Base-by-base conservation (phyloP, 2,888 invertebrate genomes). In the Rhagium mordax region DNA sequence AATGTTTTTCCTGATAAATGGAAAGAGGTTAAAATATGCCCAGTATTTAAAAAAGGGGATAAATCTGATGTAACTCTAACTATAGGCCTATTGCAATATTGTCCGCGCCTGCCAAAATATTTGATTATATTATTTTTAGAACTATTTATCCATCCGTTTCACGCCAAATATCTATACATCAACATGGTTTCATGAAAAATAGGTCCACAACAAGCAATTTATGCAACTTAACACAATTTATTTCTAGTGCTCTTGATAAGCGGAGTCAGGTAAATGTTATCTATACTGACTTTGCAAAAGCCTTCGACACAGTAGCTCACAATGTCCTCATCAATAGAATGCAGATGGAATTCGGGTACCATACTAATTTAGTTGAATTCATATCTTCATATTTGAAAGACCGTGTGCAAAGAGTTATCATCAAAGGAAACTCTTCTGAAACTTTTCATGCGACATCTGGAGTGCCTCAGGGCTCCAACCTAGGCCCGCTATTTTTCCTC, bases 41-140 rank as follows among this genome's bases (percentile, higher is more conserved):
- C 59, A 27, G 29, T 59, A 8, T 27, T 27, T 13, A 27, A 59
- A 13, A 59, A 59, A 59, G 18, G 29, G n/a, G 59, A 59, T 13
- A 59, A 59, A 59, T 29, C 29, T 13, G n/a, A 59, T 27, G 18
- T 59, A 27, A 7, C 29, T n/a, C n/a, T 7, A 59, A 59, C 27
- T 59, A 59, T 18, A 59, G 59, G n/a, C 29, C 59, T 15, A 33
- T 59, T n/a, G 59, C n/a, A 27, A 33, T 24, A 33, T 59, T 59
- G 16, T 59, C 59, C 3, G 27, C 27, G 33, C 29, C 59, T 16
- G 59, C 59, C 13, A 59, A 59, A 21, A 6, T 59, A 29, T 59
- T 59, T 21, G 59, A 59, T 13, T 15, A 27, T 13, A 27, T 59
- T 27, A 59, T 27, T 59, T 27, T 59, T 15, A 21, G 8, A 27